Base-by-base conservation (phyloP, 2,113 vertebrate species). In the Sinocyclocheilus grahami region DNA sequence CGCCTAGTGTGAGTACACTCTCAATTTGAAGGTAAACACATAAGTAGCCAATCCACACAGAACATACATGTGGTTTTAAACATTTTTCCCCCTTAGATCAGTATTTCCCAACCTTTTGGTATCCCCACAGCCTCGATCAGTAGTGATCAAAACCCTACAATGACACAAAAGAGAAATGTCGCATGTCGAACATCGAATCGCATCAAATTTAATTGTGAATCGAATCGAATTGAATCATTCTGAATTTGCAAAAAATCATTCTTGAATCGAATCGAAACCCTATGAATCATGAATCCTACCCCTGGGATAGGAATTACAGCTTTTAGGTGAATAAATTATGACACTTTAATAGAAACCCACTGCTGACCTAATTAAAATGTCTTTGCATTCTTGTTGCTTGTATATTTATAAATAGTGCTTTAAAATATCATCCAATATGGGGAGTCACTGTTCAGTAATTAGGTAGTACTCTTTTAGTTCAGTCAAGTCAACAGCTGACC, bases 61-160 rank as follows among this genome's bases (percentile, higher is more conserved):
- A 81, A 63, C 60, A 63, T n/a, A 80, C 78, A 80, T 46, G 78
- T 80, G 77, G 76, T 78, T 78, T 78, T 78, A 72, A 39, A 39
- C 9, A 10, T 22, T 72, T 37, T 39, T 0, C 69, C 69, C 18
- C 69, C 4, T 13, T 24, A 48, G 72, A 75, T 75, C 72, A 46
- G 72, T 39, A 39, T 72, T 39, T 72, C 18, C 3, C 33, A 72
- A 12, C 9, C 9, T 39, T 71, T 69, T 71, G 10, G 16, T 33
- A 20, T 71, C 16, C 67, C 16, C 30, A 37, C 67, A 37, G 67
- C 67, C 33, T 27, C 0, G 16, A 39, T 71, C 33, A 37, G 67
- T 37, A 10, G 67, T 9, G 67, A 16, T 71, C 67, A 71, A 71
- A 71, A 7, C 33, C 33, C 7, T 20, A 39, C 67, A 39, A 4